Evolutionary conservation across 1,140 invertebrate species (phyloP).

Genomic region (Papilio helenus): DNA sequence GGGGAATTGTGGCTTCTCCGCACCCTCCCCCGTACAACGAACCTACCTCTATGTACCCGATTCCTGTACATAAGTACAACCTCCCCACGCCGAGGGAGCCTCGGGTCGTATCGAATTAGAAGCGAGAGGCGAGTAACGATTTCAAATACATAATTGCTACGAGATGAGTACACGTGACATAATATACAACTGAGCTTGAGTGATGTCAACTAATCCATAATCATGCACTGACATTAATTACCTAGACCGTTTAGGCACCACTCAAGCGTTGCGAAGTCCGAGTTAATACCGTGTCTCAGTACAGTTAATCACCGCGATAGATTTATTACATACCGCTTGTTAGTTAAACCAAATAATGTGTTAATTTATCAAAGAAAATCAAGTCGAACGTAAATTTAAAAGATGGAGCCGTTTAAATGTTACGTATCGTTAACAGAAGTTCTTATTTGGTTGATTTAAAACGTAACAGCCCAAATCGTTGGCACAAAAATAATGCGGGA

Average conservation of each 20-base stretch:
- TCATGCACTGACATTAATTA: constrained; percentile 44
- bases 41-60: constrained; percentile 58
- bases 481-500: constrained; percentile 76
- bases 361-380: constrained; percentile 41
- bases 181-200: constrained; percentile 12
- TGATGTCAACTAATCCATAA: constrained; percentile 37
- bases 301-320: constrained; percentile 23
- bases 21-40: constrained; percentile 57
- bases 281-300: constrained; percentile 32
- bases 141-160: constrained; percentile 42
- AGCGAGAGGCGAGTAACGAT: constrained; percentile 54
- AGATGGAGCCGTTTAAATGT: constrained; percentile 48
- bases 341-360: constrained; percentile 30
- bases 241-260: constrained; percentile 35
- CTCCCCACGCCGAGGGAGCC: constrained; percentile 49
- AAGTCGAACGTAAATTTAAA: constrained; percentile 22
- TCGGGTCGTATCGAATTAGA: constrained; percentile 67
- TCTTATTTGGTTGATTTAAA: constrained; percentile 76
- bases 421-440: constrained; percentile 67
- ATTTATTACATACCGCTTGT: constrained; percentile 7
- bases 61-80: constrained; percentile 68
- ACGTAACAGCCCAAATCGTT: constrained; percentile 76
- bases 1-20: constrained; percentile 73
- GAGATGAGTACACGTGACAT: constrained; percentile 27
- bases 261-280: constrained; percentile 29